Conservation (phyloP, 2,888 invertebrate genomes). For the Boloria selene region DNA sequence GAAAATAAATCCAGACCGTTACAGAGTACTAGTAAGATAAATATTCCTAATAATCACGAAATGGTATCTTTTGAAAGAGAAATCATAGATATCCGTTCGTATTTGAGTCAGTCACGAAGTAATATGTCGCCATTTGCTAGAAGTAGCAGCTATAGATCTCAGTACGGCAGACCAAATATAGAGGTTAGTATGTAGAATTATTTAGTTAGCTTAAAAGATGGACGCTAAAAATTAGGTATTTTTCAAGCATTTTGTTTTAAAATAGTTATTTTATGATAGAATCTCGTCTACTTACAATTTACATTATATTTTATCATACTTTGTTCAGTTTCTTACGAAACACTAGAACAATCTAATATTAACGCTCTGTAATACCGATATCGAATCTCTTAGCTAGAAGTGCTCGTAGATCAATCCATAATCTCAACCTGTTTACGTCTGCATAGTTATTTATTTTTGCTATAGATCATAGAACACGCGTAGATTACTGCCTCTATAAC, state of each 20-base stretch:
- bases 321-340: conserved; percentile 6
- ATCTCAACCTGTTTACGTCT: conserved; percentile 18
- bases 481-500: conserved; percentile 7
- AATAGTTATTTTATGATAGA: not conserved
- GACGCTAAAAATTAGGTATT: not conserved
- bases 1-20: conserved; percentile 61
- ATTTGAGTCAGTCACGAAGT: conserved; percentile 88
- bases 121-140: conserved; percentile 87
- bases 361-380: conserved; percentile 17
- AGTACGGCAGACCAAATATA: conserved; percentile 84
- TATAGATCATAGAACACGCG: conserved; percentile 8
- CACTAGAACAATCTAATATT: conserved; percentile 20
- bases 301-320: not conserved
- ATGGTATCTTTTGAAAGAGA: conserved; percentile 82
- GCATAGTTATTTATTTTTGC: conserved; percentile 15
- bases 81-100: conserved; percentile 87
- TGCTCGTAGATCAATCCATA: conserved; percentile 60
- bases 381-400: conserved; percentile 5
- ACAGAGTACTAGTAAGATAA: conserved; percentile 68
- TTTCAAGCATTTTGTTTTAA: not conserved
- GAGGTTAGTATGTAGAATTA: conserved; percentile 58
- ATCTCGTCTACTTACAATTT: too few species aligned
- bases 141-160: conserved; percentile 87
- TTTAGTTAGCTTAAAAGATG: not conserved
- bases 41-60: conserved; percentile 74